Conservation (phyloP, 2,797 vertebrate species). For the Meda fulgida region DNA sequence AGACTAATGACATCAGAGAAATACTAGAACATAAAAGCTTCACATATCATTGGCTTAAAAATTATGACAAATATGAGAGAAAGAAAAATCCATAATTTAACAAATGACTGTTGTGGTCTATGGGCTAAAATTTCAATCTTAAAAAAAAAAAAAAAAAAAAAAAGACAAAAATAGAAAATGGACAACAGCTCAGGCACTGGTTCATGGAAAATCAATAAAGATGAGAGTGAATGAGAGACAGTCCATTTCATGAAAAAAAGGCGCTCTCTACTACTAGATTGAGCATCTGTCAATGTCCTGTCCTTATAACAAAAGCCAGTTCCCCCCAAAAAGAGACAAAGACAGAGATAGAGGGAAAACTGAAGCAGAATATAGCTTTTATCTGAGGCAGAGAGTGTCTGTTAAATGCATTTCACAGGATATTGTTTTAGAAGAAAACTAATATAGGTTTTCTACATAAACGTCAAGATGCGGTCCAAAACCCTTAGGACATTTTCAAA, state of each 20-base stretch:
- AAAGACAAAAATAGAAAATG: constrained; percentile 52
- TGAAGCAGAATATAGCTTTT: constrained; percentile 33
- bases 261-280: constrained; percentile 28
- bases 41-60: constrained; percentile 66
- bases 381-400: constrained; percentile 41
- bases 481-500: constrained; percentile 14
- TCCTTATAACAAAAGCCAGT: constrained; percentile 33
- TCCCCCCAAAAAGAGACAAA: neutral
- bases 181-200: constrained; percentile 76
- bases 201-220: constrained; percentile 49
- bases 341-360: constrained; percentile 13
- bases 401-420: constrained; percentile 32
- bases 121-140: constrained; percentile 68
- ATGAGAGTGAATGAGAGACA: constrained; percentile 7
- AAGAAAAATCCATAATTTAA: constrained; percentile 64
- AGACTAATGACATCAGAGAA: constrained; percentile 58
- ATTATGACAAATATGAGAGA: constrained; percentile 32
- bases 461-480: constrained; percentile 8
- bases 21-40: constrained; percentile 58
- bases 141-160: constrained; percentile 57
- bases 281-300: constrained; percentile 29
- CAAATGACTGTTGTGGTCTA: constrained; percentile 59
- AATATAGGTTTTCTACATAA: constrained; percentile 25
- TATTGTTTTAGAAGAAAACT: constrained; percentile 37
- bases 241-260: constrained; percentile 36